Evolutionary conservation across 2,888 invertebrate genomes (phyloP).

Genomic region (Epinotia ramella): DNA sequence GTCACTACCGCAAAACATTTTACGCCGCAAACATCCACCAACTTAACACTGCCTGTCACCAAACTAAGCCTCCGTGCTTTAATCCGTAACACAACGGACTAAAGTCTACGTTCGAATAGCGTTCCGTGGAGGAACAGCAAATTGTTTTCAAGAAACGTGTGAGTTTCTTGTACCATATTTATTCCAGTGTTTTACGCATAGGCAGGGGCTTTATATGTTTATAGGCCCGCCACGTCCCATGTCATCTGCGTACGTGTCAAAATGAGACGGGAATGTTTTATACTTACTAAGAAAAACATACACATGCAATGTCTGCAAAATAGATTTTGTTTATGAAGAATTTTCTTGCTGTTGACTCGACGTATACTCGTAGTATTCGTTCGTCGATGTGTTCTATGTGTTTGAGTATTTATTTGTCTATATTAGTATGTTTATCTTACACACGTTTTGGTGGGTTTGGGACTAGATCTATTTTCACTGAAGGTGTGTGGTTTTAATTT

Average conservation of each 20-base stretch:
- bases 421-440: too few relatives aligned
- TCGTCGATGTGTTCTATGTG: too few relatives aligned
- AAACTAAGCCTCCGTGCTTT: neutral
- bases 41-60: conserved; percentile 3
- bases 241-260: conserved; percentile 7
- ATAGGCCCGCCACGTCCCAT: conserved; percentile 14
- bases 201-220: conserved; percentile 31
- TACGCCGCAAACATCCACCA: conserved; percentile 20
- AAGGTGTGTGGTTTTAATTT: too few relatives aligned
- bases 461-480: too few relatives aligned
- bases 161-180: conserved; percentile 37
- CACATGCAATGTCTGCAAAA: neutral
- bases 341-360: neutral
- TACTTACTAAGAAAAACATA: neutral
- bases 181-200: conserved; percentile 39
- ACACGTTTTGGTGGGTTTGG: too few relatives aligned
- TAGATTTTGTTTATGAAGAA: neutral
- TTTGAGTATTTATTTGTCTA: too few relatives aligned
- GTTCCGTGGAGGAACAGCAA: neutral
- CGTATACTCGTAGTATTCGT: too few relatives aligned
- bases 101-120: neutral
- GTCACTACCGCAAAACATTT: conserved; percentile 44
- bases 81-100: neutral
- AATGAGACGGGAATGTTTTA: neutral
- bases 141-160: conserved; percentile 9